phyloP scores from a whole-genome alignment of 2,888 invertebrate genomes.

The Oscheius sp. region DNA sequence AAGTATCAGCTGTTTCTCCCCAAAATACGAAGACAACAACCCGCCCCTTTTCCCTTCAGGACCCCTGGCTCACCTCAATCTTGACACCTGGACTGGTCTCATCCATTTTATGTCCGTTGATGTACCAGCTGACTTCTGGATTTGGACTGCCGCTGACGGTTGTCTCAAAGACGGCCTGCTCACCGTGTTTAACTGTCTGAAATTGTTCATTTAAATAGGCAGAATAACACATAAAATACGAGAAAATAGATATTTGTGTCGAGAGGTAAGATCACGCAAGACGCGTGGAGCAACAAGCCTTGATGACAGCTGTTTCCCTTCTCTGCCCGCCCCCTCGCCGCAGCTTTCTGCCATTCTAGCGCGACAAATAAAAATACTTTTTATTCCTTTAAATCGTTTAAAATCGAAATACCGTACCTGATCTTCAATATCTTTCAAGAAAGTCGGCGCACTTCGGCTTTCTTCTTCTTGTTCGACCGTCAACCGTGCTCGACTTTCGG shows the following conservation, averaged over 20 bases:
- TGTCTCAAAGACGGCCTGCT: constrained; percentile 70
- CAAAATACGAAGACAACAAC: too few species aligned
- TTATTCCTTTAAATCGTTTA: too few species aligned
- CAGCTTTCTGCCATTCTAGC: too few species aligned
- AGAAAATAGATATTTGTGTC: neutral
- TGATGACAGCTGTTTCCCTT: neutral
- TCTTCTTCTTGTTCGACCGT: constrained; percentile 66
- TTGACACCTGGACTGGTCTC: constrained; percentile 80
- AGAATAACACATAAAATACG: neutral
- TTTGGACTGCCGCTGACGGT: constrained; percentile 71
- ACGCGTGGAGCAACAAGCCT: neutral
- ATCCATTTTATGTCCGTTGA: constrained; percentile 81
- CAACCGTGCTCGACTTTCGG: constrained; percentile 83
- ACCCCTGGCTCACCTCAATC: constrained; percentile 74
- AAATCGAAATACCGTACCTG: constrained; percentile 54
- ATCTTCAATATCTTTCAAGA: constrained; percentile 72
- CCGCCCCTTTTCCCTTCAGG: too few species aligned
- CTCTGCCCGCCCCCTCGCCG: neutral
- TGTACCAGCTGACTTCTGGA: constrained; percentile 75
- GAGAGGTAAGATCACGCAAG: neutral
- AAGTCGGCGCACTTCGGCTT: constrained; percentile 68
- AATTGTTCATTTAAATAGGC: constrained; percentile 34
- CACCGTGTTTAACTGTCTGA: constrained; percentile 71
- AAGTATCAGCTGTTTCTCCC: too few species aligned
- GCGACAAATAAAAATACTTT: too few species aligned